Evolutionary conservation across 2,113 vertebrate genomes (phyloP), one percentile per base, ranked within the genome.

Genomic region (Camelus bactrianus): DNA sequence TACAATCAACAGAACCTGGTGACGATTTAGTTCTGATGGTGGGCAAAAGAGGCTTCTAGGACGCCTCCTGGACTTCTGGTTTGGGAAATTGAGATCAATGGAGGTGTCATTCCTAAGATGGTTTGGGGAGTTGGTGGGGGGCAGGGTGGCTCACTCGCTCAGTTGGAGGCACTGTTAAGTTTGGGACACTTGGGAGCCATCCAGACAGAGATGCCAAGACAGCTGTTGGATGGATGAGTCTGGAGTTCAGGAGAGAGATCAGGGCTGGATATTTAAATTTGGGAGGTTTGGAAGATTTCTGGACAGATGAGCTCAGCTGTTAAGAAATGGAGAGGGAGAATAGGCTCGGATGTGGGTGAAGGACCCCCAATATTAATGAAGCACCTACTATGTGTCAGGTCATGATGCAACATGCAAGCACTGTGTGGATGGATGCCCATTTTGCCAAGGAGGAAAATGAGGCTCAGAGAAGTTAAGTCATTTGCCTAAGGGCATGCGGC

Each of bases 191-290:
- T 95, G 65, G 26, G 77, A 94, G 30, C 89, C 26, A 11, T 54
- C 54, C 56, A 75, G 50, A n/a, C 50, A 75, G 82, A 80, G 65
- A 48, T 76, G 52, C 77, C 46, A 65, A 38, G 30, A 91, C 72
- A 54, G 65, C 84, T 84, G 54, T 26, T 79, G 83, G 86, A 46
- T 86, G 38, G 38, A 16, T 67, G 69, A 79, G 80, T 76, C 80
- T 96, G 72, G 84, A 89, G 70, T 83, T 96, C 73, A 90, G 79
- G 69, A 75, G 75, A 58, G 38, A 92, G 69, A 62, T 67, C 28
- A 26, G 42, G 69, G 69, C 65, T 87, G 56, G 22, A 90, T 75
- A 89, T 82, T 89, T 85, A 86, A 58, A 19, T 64, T 58, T n/a
- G 50, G 64, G 75, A 67, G 3, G 81, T 94, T 58, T 64, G 48